Percentiles rank a stretch among this genome's conserved stretches.
Conservation (phyloP, 1,140 invertebrate genomes). For the Galendromus occidentalis region DNA sequence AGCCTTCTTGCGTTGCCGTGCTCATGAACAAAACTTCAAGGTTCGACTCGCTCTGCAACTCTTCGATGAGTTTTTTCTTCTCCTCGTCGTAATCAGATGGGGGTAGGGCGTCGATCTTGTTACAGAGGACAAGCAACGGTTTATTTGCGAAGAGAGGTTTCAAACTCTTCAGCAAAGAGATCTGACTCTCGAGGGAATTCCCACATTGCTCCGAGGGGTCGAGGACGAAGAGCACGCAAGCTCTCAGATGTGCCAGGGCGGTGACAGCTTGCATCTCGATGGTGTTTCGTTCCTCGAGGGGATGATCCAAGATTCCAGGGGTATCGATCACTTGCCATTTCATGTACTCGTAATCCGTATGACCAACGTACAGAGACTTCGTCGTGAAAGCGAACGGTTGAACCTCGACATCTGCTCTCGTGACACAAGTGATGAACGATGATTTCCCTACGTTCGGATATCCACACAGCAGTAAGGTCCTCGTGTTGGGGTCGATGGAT, state of each 20-base stretch:
- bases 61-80: slow-evolving; percentile 45
- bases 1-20: slow-evolving; percentile 69
- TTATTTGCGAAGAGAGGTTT: slow-evolving; percentile 92
- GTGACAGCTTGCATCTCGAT: slow-evolving; percentile 99
- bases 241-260: slow-evolving; percentile 82
- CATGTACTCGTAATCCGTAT: slow-evolving; percentile 95
- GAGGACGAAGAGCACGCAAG: slow-evolving; percentile 80
- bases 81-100: slow-evolving; percentile 48
- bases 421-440: slow-evolving; percentile 95
- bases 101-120: slow-evolving; percentile 72
- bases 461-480: slow-evolving; percentile 91
- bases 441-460: slow-evolving; percentile 99
- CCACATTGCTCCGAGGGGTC: slow-evolving; percentile 94
- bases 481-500: slow-evolving; percentile 91
- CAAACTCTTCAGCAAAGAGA: slow-evolving; percentile 70
- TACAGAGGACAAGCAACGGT: slow-evolving; percentile 71
- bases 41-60: slow-evolving; percentile 41
- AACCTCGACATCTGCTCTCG: slow-evolving; percentile 96
- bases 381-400: slow-evolving; percentile 99
- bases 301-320: slow-evolving; percentile 92
- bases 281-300: slow-evolving; percentile 81
- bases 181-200: slow-evolving; percentile 72
- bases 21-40: slow-evolving; percentile 76
- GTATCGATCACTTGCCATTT: slow-evolving; percentile 83
- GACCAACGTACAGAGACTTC: slow-evolving; percentile 93